Conservation (phyloP, 2,888 invertebrate genomes). For the Anthophora plumipes region DNA sequence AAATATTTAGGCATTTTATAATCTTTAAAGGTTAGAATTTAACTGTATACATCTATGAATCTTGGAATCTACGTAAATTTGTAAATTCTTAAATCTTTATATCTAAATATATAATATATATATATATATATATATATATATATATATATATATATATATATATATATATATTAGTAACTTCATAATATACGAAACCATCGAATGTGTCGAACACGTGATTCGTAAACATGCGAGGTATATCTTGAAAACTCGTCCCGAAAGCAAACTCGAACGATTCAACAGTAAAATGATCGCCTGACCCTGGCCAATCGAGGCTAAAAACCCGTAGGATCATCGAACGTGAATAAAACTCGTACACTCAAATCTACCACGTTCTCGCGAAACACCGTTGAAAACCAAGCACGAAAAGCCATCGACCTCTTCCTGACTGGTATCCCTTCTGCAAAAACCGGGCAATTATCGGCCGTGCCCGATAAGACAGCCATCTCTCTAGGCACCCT, state of each 20-base stretch:
- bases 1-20: too few relatives aligned
- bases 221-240: too few relatives aligned
- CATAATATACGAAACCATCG: too few relatives aligned
- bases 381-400: constrained; percentile 18
- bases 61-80: too few relatives aligned
- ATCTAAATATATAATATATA: too few relatives aligned
- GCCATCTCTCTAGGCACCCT: constrained; percentile 37
- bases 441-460: constrained; percentile 58
- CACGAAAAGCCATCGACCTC: constrained; percentile 42
- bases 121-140: too few relatives aligned
- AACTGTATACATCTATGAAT: too few relatives aligned
- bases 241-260: background rate
- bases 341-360: constrained; percentile 31
- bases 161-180: too few relatives aligned
- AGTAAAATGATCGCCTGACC: constrained; percentile 38
- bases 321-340: constrained; percentile 25
- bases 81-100: too few relatives aligned
- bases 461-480: constrained; percentile 51
- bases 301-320: constrained; percentile 13
- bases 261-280: background rate
- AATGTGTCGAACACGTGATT: too few relatives aligned
- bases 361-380: constrained; percentile 5
- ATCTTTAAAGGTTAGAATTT: too few relatives aligned
- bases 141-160: too few relatives aligned
- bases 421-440: background rate